Evolutionary conservation across 2,888 invertebrate genomes (phyloP).

Genomic region (Calliopum simillimum): DNA sequence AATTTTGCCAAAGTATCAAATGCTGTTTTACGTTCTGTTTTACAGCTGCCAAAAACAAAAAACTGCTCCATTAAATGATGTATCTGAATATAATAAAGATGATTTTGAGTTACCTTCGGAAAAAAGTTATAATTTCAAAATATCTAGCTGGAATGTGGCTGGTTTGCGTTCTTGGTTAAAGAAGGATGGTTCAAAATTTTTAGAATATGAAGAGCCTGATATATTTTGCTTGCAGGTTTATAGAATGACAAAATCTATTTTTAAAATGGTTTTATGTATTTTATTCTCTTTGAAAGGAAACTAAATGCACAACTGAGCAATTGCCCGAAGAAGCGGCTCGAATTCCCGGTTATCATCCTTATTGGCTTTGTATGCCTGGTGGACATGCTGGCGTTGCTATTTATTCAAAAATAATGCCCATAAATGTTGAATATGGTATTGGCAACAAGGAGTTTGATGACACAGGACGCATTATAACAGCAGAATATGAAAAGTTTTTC

Average conservation of each 20-base stretch:
- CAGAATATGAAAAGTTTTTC: constrained; percentile 92
- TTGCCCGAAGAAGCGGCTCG: constrained; percentile 81
- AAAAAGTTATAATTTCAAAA: constrained; percentile 80
- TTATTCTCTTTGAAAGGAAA: constrained; percentile 71
- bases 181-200: constrained; percentile 79
- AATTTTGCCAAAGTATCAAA: constrained; percentile 43
- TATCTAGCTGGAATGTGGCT: constrained; percentile 95
- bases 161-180: constrained; percentile 91
- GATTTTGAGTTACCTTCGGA: constrained; percentile 70
- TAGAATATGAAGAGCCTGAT: constrained; percentile 87
- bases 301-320: constrained; percentile 85
- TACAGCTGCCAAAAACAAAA: constrained; percentile 58
- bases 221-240: constrained; percentile 75
- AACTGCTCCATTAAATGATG: constrained; percentile 69
- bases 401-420: constrained; percentile 85
- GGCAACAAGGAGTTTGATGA: constrained; percentile 78
- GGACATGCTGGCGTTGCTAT: constrained; percentile 96
- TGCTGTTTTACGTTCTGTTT: constrained; percentile 58
- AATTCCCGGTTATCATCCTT: constrained; percentile 83
- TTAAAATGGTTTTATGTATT: not conserved
- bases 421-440: constrained; percentile 85
- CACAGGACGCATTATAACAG: constrained; percentile 90
- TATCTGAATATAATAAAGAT: constrained; percentile 72
- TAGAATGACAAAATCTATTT: constrained; percentile 14
- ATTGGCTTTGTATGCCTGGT: constrained; percentile 79